These are phyloP conservation scores for Bellardia pandia DNA, from an alignment of 2,888 invertebrate genomes.

Conservation along the genomic window DNA sequence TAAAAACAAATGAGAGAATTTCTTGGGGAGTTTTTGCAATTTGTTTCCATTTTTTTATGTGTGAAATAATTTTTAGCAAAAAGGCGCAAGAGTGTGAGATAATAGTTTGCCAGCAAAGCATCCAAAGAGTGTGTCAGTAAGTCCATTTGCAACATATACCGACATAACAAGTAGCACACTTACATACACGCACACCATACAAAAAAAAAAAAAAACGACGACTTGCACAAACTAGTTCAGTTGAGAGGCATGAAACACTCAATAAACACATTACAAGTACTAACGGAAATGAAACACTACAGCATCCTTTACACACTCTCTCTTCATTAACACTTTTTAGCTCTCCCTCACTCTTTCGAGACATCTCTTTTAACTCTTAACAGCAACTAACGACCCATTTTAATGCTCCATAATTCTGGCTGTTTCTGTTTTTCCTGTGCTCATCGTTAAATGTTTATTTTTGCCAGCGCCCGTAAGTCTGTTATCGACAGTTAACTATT, in stretches of 20 bases:
- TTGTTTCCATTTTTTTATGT: constrained; percentile 7
- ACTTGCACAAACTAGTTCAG: constrained; percentile 58
- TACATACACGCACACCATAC: not conserved
- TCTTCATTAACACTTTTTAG: not conserved
- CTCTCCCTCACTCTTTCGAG: constrained; percentile 14
- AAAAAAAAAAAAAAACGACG: not conserved
- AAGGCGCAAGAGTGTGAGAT: constrained; percentile 69
- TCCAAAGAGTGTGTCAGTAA: constrained; percentile 69
- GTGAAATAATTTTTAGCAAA: constrained; percentile 19
- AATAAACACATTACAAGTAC: constrained; percentile 11
- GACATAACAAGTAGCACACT: not conserved
- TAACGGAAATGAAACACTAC: constrained; percentile 57
- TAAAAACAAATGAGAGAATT: constrained; percentile 55
- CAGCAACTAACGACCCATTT: constrained; percentile 49
- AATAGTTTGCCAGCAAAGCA: constrained; percentile 53
- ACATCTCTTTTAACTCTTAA: constrained; percentile 1
- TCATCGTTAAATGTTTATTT: constrained; percentile 40
- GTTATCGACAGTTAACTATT: constrained; percentile 19
- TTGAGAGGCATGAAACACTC: constrained; percentile 26
- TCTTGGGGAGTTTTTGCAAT: constrained; percentile 31
- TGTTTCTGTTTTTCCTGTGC: not conserved
- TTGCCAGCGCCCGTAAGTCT: constrained; percentile 70
- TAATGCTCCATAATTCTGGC: constrained; percentile 7
- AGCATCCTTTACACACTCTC: constrained; percentile 60
- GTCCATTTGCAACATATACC: constrained; percentile 45